Percentiles rank a stretch among this genome's conserved stretches.
Evolutionary conservation across 2,113 vertebrate species (phyloP).

Genomic region (Oxygymnocypris stewartii): DNA sequence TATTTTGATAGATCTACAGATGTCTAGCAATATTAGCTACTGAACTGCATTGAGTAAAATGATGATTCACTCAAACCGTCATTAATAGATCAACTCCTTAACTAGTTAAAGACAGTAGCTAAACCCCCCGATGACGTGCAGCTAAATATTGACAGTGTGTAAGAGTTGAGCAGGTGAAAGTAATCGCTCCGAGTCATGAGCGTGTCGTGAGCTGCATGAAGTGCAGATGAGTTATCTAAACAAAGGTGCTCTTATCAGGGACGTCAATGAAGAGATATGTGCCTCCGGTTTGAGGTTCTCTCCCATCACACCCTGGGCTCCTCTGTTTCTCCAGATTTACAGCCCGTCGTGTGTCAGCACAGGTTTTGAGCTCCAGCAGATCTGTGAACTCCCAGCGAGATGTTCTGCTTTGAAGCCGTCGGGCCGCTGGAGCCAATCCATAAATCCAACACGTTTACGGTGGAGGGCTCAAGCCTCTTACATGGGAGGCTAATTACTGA

Average conservation of each 20-base stretch:
- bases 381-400: slow-evolving; percentile 70
- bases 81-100: too few species aligned
- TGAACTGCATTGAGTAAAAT: too few species aligned
- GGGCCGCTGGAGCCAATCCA: slow-evolving; percentile 80
- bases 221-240: slow-evolving; percentile 37
- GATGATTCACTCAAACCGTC: too few species aligned
- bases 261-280: slow-evolving; percentile 35
- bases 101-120: too few species aligned
- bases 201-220: slow-evolving; percentile 1
- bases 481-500: slow-evolving; percentile 95
- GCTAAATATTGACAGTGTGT: slow-evolving; percentile 76
- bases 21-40: too few species aligned
- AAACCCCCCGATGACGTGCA: background rate
- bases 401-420: slow-evolving; percentile 69
- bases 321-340: slow-evolving; percentile 71
- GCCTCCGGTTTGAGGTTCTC: slow-evolving; percentile 35
- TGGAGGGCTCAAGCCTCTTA: slow-evolving; percentile 76
- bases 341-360: slow-evolving; percentile 65
- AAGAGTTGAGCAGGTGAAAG: slow-evolving; percentile 63
- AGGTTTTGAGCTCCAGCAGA: slow-evolving; percentile 64
- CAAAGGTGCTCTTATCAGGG: slow-evolving; percentile 36
- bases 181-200: slow-evolving; percentile 62
- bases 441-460: slow-evolving; percentile 86
- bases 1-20: too few species aligned
- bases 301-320: slow-evolving; percentile 48